Evolutionary conservation across 2,888 invertebrate genomes (phyloP), one percentile per base, ranked within the genome.

Genomic region (Pediacus dermestoides): DNA sequence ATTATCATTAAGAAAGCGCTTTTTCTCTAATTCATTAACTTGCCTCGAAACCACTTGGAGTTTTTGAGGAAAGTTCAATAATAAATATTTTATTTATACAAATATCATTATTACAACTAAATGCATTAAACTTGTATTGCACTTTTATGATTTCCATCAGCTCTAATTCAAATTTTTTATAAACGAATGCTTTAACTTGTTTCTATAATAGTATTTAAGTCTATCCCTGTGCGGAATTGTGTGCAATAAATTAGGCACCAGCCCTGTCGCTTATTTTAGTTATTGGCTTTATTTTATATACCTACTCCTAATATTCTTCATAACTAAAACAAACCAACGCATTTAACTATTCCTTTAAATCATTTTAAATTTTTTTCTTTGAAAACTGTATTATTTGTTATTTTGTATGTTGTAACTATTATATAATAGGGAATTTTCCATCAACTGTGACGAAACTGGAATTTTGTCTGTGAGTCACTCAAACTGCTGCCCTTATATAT

Each of bases 161-260:
- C 14, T 30, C 14, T n/a, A 6, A 9, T 14, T 28, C n/a, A 8
- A 14, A 14, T 28, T 21, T 23, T 8, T 34, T 37, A 23, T 33
- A 25, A 32, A 32, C 22, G 10, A 22, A 37, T 9, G 11, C 25
- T 10, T 16, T 36, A 30, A 31, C n/a, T n/a, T n/a, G n/a, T 31
- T 13, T 7, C 11, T 16, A 11, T 33, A 21, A 33, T 34, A 12
- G 34, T 32, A 35, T 22, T 37, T 35, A 39, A 41, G 45, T 48
- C 58, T 60, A 60, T 61, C 57, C 60, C 58, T 60, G 57, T 57
- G 50, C 41, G 51, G 48, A 52, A 54, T 41, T 42, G 45, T 52
- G 62, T 62, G 61, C 60, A 63, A 63, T 63, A 61, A 39, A 44
- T 39, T 45, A 54, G n/a, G n/a, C 55, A 57, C 59, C n/a, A 50